Percentiles rank a stretch among this genome's conserved stretches.
Evolutionary conservation across 35 echinoderm and acorn worm genomes (phyloP).

Genomic region (Ptychodera flava): DNA sequence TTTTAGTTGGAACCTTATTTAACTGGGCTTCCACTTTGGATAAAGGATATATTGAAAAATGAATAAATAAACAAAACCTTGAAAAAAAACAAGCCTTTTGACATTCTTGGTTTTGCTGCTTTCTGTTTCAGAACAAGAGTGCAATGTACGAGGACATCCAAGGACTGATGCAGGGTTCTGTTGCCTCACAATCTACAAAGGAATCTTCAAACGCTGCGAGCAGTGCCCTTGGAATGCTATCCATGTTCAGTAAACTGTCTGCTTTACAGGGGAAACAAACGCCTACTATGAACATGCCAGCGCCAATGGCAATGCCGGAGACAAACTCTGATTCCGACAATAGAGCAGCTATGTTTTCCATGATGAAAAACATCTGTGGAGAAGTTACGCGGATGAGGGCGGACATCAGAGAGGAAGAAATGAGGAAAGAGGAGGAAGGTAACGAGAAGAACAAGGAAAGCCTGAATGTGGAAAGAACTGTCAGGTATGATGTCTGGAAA

Average conservation of each 20-base stretch:
- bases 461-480: not conserved
- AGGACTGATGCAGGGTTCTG: not conserved
- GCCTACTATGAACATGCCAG: not conserved
- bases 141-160: not conserved
- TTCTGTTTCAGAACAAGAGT: not conserved
- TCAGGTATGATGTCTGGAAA: no score
- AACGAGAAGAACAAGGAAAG: not conserved
- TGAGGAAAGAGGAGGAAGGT: not conserved
- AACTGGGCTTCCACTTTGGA: no score
- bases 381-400: not conserved
- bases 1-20: no score
- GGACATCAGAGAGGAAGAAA: not conserved
- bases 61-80: no score
- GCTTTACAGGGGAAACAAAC: not conserved
- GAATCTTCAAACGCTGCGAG: not conserved
- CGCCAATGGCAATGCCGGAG: not conserved
- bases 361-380: not conserved
- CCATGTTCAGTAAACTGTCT: not conserved
- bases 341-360: not conserved
- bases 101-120: not conserved
- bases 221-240: not conserved
- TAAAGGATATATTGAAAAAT: no score
- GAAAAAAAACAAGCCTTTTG: no score
- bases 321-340: not conserved
- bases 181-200: not conserved